Base-by-base conservation (phyloP, 2,113 vertebrate species). In the Gulo gulo region DNA sequence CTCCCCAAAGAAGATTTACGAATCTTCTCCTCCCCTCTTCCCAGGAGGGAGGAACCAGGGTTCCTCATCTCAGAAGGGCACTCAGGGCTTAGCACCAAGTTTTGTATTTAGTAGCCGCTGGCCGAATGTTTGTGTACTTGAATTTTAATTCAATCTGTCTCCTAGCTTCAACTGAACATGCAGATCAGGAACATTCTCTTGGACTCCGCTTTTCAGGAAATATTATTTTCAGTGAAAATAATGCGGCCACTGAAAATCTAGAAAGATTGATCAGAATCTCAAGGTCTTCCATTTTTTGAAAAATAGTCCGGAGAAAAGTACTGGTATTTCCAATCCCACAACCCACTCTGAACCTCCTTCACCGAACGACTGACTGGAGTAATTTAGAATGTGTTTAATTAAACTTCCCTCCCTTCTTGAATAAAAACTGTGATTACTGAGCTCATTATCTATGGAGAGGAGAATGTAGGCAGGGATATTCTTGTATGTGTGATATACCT, bases 81-180 rank as follows among this genome's bases (percentile, higher is more conserved):
- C 29, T 36, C 4, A 1, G 16, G 63, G 74, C 29, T 76, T 52
- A 4, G 47, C n/a, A 50, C 23, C 50, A 24, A 29, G 39, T 36
- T 91, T 59, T 31, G 3, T 31, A 29, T n/a, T 83, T 61, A 6
- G 13, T 45, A 91, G 29, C 11, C 29, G 12, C 50, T n/a, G 36
- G 24, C 13, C 50, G 63, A 73, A 52, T 31, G 78, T 24, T 45
- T 61, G 50, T 82, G 86, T 74, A 29, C 76, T 55, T 74, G 52
- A 61, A 26, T 92, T 89, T 81, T 94, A 95, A 94, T 94, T 91
- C 82, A 93, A 34, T 36, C 47, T 86, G 5, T 94, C 50, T 39
- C 13, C 36, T 61, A 23, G 24, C 23, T 39, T 67, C 39, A 1
- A 47, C 6, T 45, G 81, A 59, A 85, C 95, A 65, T 85, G 57